A percentile compares a stretch with the other conserved stretches of the same genome.
Evolutionary conservation across 2,113 vertebrate species (phyloP).

Genomic region (Brevimyrus niger): DNA sequence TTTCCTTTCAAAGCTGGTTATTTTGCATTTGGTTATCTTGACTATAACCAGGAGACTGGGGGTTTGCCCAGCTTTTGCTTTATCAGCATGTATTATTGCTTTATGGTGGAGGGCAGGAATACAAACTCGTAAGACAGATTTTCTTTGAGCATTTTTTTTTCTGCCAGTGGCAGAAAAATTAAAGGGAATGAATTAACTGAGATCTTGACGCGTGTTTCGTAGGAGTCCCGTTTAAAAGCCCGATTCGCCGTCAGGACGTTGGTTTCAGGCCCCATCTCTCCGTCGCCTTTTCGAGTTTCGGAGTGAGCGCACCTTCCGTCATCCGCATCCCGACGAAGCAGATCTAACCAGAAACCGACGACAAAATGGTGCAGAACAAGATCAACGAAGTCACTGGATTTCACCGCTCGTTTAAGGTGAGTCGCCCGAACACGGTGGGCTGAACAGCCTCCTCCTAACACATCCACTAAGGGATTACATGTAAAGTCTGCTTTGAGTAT

Average conservation of each 20-base stretch:
- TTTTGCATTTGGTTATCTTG: neutral
- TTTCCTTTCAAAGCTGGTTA: neutral
- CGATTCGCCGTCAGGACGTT: neutral
- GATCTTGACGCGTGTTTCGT: neutral
- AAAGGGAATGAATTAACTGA: neutral
- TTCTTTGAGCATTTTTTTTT: neutral
- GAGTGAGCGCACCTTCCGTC: neutral
- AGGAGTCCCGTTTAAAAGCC: constrained; percentile 11
- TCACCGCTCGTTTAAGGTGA: constrained; percentile 88
- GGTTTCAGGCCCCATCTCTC: constrained; percentile 1
- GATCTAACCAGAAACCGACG: neutral
- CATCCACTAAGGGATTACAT: neutral
- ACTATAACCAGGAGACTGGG: neutral
- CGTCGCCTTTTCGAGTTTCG: neutral
- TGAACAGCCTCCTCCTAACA: neutral
- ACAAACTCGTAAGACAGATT: neutral
- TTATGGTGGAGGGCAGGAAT: neutral
- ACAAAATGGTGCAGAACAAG: constrained; percentile 86
- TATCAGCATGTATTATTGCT: neutral
- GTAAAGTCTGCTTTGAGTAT: neutral
- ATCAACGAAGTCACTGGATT: constrained; percentile 78
- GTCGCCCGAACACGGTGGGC: neutral
- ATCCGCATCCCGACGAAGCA: neutral
- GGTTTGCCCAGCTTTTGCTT: neutral
- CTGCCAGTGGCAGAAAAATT: neutral